phyloP scores from a whole-genome alignment of 1,140 invertebrate genomes.

The Littorina saxatilis region DNA sequence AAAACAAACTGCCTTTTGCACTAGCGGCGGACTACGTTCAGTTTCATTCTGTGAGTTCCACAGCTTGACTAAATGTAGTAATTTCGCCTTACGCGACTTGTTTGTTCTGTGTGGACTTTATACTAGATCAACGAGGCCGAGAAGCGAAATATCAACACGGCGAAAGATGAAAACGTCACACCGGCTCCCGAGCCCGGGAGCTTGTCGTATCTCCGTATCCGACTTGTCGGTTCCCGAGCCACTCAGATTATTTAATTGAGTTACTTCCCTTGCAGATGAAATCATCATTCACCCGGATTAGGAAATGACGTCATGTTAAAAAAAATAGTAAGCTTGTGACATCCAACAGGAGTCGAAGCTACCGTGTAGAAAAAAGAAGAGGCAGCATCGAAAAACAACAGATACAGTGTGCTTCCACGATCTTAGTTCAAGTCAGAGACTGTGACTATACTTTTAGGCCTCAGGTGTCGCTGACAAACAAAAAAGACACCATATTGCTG shows the following conservation, averaged over 20 bases:
- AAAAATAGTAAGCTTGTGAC: slow-evolving; percentile 18
- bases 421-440: neutral
- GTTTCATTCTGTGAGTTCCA: no score
- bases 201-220: no score
- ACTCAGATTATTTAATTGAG: neutral
- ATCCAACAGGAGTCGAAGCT: slow-evolving; percentile 2
- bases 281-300: slow-evolving; percentile 38
- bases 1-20: no score
- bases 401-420: neutral
- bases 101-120: no score
- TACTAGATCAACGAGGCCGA: no score
- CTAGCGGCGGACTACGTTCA: no score
- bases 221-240: no score
- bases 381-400: neutral
- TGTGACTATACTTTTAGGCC: neutral
- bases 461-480: neutral
- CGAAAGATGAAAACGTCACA: no score
- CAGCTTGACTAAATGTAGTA: no score
- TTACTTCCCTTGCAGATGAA: neutral
- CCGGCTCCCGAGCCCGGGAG: no score
- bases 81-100: no score
- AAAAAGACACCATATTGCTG: slow-evolving; percentile 38
- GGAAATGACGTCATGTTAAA: slow-evolving; percentile 49
- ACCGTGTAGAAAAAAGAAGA: neutral
- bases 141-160: no score